Conservation (phyloP, 2,888 invertebrate genomes). For the Ormyrus thymus region DNA sequence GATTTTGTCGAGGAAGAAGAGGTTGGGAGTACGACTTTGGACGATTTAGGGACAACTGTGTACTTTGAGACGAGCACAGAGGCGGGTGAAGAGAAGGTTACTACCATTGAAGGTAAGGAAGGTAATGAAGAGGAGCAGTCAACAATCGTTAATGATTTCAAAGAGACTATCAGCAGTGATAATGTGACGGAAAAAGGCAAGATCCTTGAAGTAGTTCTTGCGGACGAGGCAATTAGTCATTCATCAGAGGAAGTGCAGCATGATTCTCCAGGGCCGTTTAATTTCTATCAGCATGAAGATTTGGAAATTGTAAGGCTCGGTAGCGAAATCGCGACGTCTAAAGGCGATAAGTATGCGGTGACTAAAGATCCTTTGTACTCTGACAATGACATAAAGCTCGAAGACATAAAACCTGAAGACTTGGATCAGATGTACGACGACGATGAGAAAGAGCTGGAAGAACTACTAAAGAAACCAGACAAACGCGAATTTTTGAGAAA, state of each 20-base stretch:
- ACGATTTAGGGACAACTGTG: no score
- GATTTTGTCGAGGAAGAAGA: neutral
- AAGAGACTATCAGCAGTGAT: no score
- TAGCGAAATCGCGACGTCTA: slow-evolving; percentile 59
- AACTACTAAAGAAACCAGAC: slow-evolving; percentile 62
- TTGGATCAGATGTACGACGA: neutral
- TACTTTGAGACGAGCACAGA: no score
- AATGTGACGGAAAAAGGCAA: no score
- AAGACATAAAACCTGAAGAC: neutral
- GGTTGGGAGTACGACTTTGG: no score
- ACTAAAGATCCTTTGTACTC: slow-evolving; percentile 8
- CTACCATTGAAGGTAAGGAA: no score
- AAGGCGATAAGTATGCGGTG: neutral
- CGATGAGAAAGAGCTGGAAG: slow-evolving; percentile 61
- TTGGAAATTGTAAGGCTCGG: slow-evolving; percentile 76
- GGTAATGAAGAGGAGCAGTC: no score
- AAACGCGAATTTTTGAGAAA: slow-evolving; percentile 67
- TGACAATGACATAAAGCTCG: slow-evolving; percentile 17
- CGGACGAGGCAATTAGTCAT: slow-evolving; percentile 18
- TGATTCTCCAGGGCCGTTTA: slow-evolving; percentile 73
- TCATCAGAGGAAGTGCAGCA: slow-evolving; percentile 67
- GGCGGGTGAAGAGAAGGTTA: no score
- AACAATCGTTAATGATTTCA: no score
- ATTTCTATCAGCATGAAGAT: slow-evolving; percentile 74
- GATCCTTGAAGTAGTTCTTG: slow-evolving; percentile 17